A percentile compares a stretch with the other conserved stretches of the same genome.
Conservation (phyloP, 1,140 invertebrate genomes). For the Centruroides sculpturatus region DNA sequence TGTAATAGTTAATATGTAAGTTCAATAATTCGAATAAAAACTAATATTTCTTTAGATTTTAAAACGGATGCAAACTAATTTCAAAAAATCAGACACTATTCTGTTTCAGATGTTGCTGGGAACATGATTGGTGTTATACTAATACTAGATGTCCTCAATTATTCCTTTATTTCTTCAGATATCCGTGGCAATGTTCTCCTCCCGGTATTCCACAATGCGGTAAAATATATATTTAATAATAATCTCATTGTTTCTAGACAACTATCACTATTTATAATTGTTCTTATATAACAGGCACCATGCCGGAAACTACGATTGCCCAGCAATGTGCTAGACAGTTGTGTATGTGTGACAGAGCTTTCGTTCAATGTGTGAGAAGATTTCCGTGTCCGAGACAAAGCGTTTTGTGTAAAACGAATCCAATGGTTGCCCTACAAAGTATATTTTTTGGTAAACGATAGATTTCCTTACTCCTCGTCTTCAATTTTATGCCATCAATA, state of each 20-base stretch:
- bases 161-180: slow-evolving; percentile 74
- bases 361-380: slow-evolving; percentile 58
- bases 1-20: no score
- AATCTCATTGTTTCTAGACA: neutral
- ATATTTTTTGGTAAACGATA: no score
- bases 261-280: neutral
- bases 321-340: slow-evolving; percentile 54
- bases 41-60: no score
- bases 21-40: no score
- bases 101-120: slow-evolving; percentile 29
- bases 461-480: no score
- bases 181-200: slow-evolving; percentile 69
- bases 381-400: slow-evolving; percentile 49
- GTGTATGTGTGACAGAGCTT: slow-evolving; percentile 66
- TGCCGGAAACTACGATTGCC: neutral
- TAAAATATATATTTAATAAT: slow-evolving; percentile 27
- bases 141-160: slow-evolving; percentile 46
- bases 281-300: slow-evolving; percentile 4
- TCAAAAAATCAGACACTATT: neutral
- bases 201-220: slow-evolving; percentile 56
- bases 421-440: neutral
- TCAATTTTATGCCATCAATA: no score
- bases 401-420: slow-evolving; percentile 8
- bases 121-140: slow-evolving; percentile 32
- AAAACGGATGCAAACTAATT: no score